Evolutionary conservation across 2,113 vertebrate species (phyloP), one percentile per base, ranked within the genome.

Genomic region (Rhagologus leucostigma): DNA sequence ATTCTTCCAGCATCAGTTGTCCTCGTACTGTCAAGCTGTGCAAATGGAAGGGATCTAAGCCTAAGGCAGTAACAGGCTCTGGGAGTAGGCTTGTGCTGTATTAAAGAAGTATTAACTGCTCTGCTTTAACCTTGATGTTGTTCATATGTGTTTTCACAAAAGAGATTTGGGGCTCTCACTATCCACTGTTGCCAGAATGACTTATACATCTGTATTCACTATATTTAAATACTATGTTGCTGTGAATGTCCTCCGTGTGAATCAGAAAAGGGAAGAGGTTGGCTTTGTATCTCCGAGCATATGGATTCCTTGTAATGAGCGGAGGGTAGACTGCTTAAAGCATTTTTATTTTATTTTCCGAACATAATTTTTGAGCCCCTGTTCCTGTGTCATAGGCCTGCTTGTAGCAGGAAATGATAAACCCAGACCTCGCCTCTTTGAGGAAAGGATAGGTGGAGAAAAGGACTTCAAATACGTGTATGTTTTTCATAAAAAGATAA

Each of bases 391-490:
- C 62, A 57, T 59, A 46, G 46, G 39, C 30, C 55, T 88, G 79
- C 85, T 93, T 95, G 79, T 88, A 90, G 90, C 83, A 90, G 88
- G 82, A 96, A 96, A 86, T 74, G 5, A 93, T 84, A 92, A 96
- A 91, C 53, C 35, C 50, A 65, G 68, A 83, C 47, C 13, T 30
- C 86, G 42, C 22, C 41, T 90, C 90, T 86, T 85, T 44, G 68
- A 77, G 83, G 67, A 92, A 44, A 74, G 27, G 26, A 73, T 92
- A 77, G 82, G 71, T 92, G 68, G 71, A 90, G 90, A 88, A 94
- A 87, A 94, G n/a, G 35, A 85, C 78, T 88, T 87, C 55, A 91
- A 91, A 88, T 91, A 35, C 20, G 41, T 93, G 27, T 42, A 67
- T 67, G 39, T 80, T 96, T 94, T 78, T 84, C 39, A 67, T 91